phyloP scores from a whole-genome alignment of 2,888 invertebrate genomes.

The Polyommatus icarus region DNA sequence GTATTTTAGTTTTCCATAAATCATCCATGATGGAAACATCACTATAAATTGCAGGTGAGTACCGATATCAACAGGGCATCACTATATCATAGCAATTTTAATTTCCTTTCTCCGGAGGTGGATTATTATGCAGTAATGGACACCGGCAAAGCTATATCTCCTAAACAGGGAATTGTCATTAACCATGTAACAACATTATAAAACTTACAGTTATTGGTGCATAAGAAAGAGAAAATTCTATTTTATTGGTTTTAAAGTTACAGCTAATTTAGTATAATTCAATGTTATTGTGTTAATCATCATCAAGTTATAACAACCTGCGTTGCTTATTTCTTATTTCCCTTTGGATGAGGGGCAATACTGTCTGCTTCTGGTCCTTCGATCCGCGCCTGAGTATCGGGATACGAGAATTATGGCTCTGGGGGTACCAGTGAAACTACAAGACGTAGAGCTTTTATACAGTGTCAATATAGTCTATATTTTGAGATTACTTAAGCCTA shows the following conservation, averaged over 20 bases:
- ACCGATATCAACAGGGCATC: conserved; percentile 20
- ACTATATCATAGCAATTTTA: conserved; percentile 9
- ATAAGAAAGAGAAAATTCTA: conserved; percentile 22
- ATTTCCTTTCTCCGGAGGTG: conserved; percentile 24
- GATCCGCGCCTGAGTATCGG: too few relatives aligned
- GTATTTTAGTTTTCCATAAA: neutral
- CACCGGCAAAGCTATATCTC: neutral
- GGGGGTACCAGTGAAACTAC: neutral
- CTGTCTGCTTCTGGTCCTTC: too few relatives aligned
- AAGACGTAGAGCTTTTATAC: too few relatives aligned
- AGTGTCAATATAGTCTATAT: too few relatives aligned
- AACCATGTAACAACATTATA: conserved; percentile 13
- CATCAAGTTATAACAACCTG: too few relatives aligned
- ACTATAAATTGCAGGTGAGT: neutral
- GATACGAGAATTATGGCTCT: neutral
- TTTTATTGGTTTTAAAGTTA: neutral
- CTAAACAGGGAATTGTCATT: conserved; percentile 8
- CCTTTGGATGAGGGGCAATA: too few relatives aligned
- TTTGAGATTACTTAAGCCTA: too few relatives aligned
- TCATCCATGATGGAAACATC: neutral
- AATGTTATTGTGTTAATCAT: too few relatives aligned
- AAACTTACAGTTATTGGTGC: neutral
- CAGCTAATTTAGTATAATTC: neutral
- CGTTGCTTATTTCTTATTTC: too few relatives aligned
- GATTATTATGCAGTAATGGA: conserved; percentile 23